phyloP scores from a whole-genome alignment of 2,113 vertebrate species.

The Catharus minimus region DNA sequence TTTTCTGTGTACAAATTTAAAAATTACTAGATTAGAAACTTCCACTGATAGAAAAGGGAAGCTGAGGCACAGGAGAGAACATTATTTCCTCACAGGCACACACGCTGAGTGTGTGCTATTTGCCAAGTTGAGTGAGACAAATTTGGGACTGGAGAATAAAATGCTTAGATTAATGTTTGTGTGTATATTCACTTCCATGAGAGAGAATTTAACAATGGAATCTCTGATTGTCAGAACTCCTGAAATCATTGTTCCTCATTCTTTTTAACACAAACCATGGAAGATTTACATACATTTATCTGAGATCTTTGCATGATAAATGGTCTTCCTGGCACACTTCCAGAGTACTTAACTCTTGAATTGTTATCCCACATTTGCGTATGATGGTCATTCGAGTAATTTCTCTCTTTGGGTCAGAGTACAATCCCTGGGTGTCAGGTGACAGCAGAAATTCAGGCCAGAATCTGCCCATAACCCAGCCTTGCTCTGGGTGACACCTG shows the following conservation, averaged over 20 bases:
- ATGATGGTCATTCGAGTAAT: neutral
- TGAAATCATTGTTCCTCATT: neutral
- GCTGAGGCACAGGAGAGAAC: neutral
- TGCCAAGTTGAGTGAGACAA: neutral
- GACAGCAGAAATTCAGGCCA: neutral
- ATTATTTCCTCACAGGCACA: neutral
- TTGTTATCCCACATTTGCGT: neutral
- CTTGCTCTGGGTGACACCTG: neutral
- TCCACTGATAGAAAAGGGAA: neutral
- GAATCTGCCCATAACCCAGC: neutral
- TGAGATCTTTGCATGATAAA: neutral
- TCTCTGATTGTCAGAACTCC: neutral
- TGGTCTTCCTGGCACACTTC: neutral
- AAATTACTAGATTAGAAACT: neutral
- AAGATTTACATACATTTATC: neutral
- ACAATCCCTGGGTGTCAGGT: neutral
- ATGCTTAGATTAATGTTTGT: neutral
- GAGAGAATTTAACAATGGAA: neutral
- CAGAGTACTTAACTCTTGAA: neutral
- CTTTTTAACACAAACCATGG: neutral
- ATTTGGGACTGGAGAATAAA: neutral
- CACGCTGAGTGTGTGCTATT: neutral
- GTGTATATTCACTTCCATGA: neutral
- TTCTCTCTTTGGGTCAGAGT: neutral
- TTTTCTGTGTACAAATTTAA: neutral